These are phyloP conservation scores for Esox masquinongy DNA, from an alignment of 2,797 vertebrate species.

Conservation along the genomic window DNA sequence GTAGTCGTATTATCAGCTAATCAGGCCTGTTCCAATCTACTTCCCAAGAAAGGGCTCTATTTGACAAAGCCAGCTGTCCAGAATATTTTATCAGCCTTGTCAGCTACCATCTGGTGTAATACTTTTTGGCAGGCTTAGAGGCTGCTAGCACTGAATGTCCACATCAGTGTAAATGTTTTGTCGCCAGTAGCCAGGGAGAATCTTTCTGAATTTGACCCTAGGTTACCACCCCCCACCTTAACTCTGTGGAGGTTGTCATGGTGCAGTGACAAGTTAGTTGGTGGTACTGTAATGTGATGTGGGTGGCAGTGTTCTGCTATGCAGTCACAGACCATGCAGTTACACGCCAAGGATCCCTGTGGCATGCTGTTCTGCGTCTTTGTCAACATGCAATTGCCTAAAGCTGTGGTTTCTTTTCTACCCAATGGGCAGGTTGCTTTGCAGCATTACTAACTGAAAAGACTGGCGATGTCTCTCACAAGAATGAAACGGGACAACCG, in stretches of 20 bases:
- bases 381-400: conserved; percentile 14
- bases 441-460: not conserved
- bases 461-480: not conserved
- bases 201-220: conserved; percentile 41
- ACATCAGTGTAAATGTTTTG: conserved; percentile 42
- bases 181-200: conserved; percentile 36
- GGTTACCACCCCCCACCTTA: conserved; percentile 44
- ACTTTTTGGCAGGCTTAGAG: conserved; percentile 50
- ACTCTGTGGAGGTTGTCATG: conserved; percentile 49
- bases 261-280: conserved; percentile 47
- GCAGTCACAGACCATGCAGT: conserved; percentile 27
- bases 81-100: conserved; percentile 48
- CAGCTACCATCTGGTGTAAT: conserved; percentile 50
- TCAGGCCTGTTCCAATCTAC: conserved; percentile 30
- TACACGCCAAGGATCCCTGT: conserved; percentile 5
- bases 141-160: conserved; percentile 52
- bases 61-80: conserved; percentile 53
- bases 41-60: conserved; percentile 33
- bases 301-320: conserved; percentile 33
- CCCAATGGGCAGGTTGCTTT: not conserved
- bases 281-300: conserved; percentile 38
- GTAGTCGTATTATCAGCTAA: conserved; percentile 41
- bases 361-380: conserved; percentile 19
- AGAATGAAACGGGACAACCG: not conserved
- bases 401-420: not conserved